These are phyloP conservation scores for Urocynchramus pylzowi DNA, from an alignment of 2,113 vertebrate species.

Conservation along the genomic window DNA sequence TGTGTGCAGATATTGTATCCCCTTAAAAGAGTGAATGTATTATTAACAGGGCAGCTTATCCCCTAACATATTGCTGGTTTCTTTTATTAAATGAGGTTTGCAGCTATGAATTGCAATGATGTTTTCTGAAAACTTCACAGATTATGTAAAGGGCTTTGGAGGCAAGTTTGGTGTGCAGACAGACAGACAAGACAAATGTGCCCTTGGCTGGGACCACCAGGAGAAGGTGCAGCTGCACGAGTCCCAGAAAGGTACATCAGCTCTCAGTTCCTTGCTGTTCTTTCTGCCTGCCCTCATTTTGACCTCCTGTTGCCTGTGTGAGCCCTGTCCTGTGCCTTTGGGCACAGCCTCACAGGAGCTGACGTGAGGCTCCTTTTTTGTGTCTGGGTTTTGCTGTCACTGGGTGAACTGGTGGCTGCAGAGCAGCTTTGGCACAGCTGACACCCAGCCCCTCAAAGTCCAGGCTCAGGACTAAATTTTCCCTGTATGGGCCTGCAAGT, in stretches of 20 bases:
- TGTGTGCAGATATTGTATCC: not conserved
- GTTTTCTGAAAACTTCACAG: conserved; percentile 68
- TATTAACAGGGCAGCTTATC: not conserved
- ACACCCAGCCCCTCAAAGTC: not conserved
- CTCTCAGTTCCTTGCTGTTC: not conserved
- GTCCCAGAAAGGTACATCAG: conserved; percentile 89
- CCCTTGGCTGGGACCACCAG: conserved; percentile 97
- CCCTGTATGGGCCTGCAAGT: not conserved
- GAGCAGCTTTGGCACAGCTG: not conserved
- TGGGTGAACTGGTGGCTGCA: not conserved
- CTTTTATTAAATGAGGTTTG: not conserved
- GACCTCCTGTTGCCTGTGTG: not conserved
- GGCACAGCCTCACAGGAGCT: not conserved
- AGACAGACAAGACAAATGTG: conserved; percentile 95
- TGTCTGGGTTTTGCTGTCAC: not conserved
- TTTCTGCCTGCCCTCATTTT: not conserved
- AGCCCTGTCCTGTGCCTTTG: not conserved
- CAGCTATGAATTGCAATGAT: not conserved
- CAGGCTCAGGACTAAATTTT: not conserved
- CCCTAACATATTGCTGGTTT: not conserved
- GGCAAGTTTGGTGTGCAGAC: conserved; percentile 97
- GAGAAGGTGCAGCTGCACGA: conserved; percentile 94
- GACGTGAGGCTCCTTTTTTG: not conserved
- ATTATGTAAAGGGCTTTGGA: conserved; percentile 94
- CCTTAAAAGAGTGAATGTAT: not conserved